Evolutionary conservation across 2,888 invertebrate species (phyloP).

Genomic region (Hypercompe scribonia): DNA sequence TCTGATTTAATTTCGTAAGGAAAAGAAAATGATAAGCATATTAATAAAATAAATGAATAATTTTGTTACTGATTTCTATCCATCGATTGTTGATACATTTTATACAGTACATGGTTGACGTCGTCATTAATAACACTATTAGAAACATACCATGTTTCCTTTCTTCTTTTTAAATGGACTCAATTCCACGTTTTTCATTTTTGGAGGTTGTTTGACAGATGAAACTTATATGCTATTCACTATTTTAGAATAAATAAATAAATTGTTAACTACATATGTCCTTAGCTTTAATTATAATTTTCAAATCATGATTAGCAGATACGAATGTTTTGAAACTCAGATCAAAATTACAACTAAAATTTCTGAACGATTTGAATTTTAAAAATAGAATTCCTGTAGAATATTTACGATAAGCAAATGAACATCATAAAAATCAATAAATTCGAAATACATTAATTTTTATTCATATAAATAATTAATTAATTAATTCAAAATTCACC

Average conservation of each 20-base stretch:
- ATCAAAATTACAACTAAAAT: neutral
- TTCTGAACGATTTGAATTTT: neutral
- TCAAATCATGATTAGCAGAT: neutral
- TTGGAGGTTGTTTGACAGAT: no score
- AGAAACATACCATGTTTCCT: no score
- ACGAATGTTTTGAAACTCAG: neutral
- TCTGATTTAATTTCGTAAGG: no score
- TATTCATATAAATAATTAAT: constrained; percentile 19
- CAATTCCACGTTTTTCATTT: no score
- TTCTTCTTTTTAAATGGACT: no score
- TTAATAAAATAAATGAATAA: no score
- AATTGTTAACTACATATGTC: neutral
- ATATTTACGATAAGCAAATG: neutral
- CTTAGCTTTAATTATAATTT: neutral
- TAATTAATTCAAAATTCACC: constrained; percentile 7
- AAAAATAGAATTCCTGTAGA: neutral
- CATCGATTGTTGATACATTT: no score
- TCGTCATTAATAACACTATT: no score
- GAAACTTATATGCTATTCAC: neutral
- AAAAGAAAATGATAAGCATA: no score
- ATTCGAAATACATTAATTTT: neutral
- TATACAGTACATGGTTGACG: no score
- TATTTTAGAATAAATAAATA: neutral
- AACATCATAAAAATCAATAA: neutral
- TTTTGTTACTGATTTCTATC: no score